These are phyloP conservation scores for Musca vetustissima DNA, from an alignment of 1,140 invertebrate genomes.

Conservation along the genomic window DNA sequence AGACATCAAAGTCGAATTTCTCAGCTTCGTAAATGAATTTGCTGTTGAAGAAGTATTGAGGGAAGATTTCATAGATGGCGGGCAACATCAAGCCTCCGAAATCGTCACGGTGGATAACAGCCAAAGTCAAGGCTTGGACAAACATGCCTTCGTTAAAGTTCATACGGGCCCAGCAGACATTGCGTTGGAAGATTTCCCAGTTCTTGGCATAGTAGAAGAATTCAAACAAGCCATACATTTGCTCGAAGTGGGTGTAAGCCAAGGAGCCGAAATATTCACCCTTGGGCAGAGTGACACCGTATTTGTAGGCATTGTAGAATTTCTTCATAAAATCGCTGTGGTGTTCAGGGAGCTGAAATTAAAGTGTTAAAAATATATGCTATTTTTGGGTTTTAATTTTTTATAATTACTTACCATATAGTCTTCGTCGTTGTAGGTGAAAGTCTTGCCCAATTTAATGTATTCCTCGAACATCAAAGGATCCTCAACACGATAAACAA, in stretches of 20 bases:
- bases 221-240: constrained; percentile 59
- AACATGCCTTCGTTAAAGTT: constrained; percentile 66
- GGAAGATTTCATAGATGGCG: constrained; percentile 65
- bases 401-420: constrained; percentile 40
- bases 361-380: too few relatives aligned
- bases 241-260: constrained; percentile 54
- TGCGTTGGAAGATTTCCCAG: constrained; percentile 66
- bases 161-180: constrained; percentile 62
- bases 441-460: constrained; percentile 38
- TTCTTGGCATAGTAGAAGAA: constrained; percentile 66
- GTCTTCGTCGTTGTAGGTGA: constrained; percentile 36
- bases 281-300: constrained; percentile 54
- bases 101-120: constrained; percentile 63
- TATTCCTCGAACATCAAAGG: constrained; percentile 46
- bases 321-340: constrained; percentile 50
- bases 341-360: constrained; percentile 44
- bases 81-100: constrained; percentile 63
- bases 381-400: too few relatives aligned
- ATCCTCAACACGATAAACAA: constrained; percentile 64
- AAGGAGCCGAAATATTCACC: constrained; percentile 59
- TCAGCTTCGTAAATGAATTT: constrained; percentile 62
- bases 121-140: constrained; percentile 61
- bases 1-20: constrained; percentile 51
- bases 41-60: constrained; percentile 62
- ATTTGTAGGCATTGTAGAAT: constrained; percentile 31